These are phyloP conservation scores for Apamea sordens DNA, from an alignment of 2,888 invertebrate genomes.

Conservation along the genomic window DNA sequence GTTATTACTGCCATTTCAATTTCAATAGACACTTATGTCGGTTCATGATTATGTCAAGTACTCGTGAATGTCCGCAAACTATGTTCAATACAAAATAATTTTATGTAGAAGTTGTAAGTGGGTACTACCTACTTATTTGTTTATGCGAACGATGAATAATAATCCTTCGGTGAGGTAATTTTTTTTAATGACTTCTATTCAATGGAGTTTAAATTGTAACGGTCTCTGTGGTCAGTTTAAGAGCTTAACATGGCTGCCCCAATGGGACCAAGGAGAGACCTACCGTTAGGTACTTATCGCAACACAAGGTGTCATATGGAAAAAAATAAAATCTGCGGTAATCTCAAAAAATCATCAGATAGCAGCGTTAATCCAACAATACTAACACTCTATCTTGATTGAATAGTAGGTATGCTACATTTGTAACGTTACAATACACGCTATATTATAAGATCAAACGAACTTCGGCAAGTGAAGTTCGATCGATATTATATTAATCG, in stretches of 20 bases:
- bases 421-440: too few species aligned
- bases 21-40: slow-evolving; percentile 48
- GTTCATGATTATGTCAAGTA: slow-evolving; percentile 39
- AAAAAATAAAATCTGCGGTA: background rate
- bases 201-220: slow-evolving; percentile 26
- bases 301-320: background rate
- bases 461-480: too few species aligned
- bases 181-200: slow-evolving; percentile 14
- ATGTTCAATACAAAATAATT: slow-evolving; percentile 37
- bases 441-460: too few species aligned
- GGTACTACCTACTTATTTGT: slow-evolving; percentile 20
- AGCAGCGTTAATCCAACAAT: background rate
- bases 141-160: slow-evolving; percentile 17
- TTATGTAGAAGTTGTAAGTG: slow-evolving; percentile 35
- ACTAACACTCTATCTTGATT: background rate
- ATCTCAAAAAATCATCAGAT: background rate
- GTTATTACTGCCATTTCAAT: slow-evolving; percentile 33
- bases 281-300: slow-evolving; percentile 7
- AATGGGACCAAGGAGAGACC: background rate
- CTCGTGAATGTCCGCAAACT: slow-evolving; percentile 7
- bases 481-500: too few species aligned
- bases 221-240: slow-evolving; percentile 10
- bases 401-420: too few species aligned
- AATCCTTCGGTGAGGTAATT: background rate
- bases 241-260: background rate